These are phyloP conservation scores for Hemiscyllium ocellatum DNA, from an alignment of 2,113 vertebrate species.

Conservation along the genomic window DNA sequence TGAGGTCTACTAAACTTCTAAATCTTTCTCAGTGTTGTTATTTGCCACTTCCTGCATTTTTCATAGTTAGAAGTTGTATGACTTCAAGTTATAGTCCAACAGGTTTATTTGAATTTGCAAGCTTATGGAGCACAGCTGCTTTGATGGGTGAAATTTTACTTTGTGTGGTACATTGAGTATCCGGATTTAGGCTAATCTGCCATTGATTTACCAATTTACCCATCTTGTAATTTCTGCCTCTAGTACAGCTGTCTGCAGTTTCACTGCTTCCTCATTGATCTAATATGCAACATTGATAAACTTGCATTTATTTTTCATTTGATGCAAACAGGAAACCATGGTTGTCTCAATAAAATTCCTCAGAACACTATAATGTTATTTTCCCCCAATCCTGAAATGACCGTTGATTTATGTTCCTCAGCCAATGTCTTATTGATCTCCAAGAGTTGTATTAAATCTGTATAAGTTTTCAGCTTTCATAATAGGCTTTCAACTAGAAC, in stretches of 20 bases:
- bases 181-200: not conserved
- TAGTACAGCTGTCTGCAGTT: not conserved
- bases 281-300: not conserved
- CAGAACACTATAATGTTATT: not conserved
- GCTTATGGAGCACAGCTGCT: not conserved
- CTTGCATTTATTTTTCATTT: not conserved
- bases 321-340: not conserved
- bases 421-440: not conserved
- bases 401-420: not conserved
- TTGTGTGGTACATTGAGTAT: no score
- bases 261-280: not conserved
- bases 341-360: not conserved
- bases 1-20: not conserved
- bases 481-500: not conserved
- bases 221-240: not conserved
- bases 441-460: not conserved
- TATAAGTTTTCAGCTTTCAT: not conserved
- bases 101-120: no score
- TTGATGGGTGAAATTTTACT: no score
- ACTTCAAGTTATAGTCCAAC: no score
- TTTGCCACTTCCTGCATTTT: not conserved
- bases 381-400: not conserved
- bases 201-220: not conserved
- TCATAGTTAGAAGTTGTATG: no score
- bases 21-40: not conserved